Evolutionary conservation across 1,140 invertebrate genomes (phyloP).

Genomic region (Drepana arcuata): DNA sequence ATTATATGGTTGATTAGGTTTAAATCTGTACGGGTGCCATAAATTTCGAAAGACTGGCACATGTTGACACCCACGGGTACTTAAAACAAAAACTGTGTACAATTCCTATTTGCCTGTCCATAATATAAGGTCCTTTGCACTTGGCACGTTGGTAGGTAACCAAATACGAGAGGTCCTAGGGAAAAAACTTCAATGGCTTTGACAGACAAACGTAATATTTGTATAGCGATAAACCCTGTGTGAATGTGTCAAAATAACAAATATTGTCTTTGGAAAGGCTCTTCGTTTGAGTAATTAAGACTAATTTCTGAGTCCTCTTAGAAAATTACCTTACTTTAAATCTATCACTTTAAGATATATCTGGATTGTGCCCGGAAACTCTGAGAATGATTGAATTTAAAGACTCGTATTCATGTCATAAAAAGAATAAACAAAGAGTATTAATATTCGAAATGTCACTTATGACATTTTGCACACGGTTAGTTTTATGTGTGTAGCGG

Average conservation of each 20-base stretch:
- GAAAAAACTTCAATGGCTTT: conserved; percentile 61
- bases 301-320: conserved; percentile 10
- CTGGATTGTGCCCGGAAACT: no score
- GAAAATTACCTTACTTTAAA: no score
- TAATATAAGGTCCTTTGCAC: conserved; percentile 56
- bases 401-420: no score
- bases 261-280: conserved; percentile 51
- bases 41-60: conserved; percentile 8
- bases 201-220: conserved; percentile 64
- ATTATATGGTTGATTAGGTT: no score
- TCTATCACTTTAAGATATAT: no score
- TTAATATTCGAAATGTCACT: no score
- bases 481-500: no score
- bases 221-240: conserved; percentile 63
- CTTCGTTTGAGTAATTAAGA: conserved; percentile 42
- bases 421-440: no score
- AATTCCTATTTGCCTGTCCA: conserved; percentile 43
- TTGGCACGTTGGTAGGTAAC: conserved; percentile 63
- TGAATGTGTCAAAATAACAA: conserved; percentile 70
- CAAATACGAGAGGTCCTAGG: conserved; percentile 46
- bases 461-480: no score
- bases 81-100: conserved; percentile 35
- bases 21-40: conserved; percentile 22
- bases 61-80: conserved; percentile 19
- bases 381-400: no score